Evolutionary conservation across 2,113 vertebrate species (phyloP), one percentile per base, ranked within the genome.

Genomic region (Eublepharis macularius): DNA sequence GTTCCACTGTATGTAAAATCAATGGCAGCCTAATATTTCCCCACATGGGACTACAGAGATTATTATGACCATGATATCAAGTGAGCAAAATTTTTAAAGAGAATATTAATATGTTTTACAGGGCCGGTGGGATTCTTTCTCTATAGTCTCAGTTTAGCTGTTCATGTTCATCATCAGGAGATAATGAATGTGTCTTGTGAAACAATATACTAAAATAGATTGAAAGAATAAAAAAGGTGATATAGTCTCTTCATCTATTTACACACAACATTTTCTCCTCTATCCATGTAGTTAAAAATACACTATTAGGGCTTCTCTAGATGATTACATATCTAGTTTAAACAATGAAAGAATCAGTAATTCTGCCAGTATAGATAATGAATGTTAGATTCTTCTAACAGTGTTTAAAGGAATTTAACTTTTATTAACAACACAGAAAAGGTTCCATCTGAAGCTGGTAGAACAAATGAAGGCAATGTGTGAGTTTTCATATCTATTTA

Each of bases 71-170:
- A 12, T 13, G 80, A 24, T 78, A 86, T 82, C 17, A 76, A n/a
- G 11, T 83, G 45, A 89, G 90, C 43, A 88, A 88, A 90, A 87
- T 0, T 2, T 10, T 77, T 60, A 0, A 4, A 47, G 36, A 43
- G 54, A 80, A 78, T 77, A 72, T 63, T 63, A 80, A 80, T 69
- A 29, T 47, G 66, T 81, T 78, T 84, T 57, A 76, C 24, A 34
- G 32, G 47, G 11, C 34, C 70, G 81, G 63, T 83, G 76, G 43
- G 43, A 2, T 78, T 83, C 7, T 45, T 87, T 87, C 7, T 81
- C 26, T 60, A 1, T 12, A 86, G 10, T 11, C 17, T 34, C 43
- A 3, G 86, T 2, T 39, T 84, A 54, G 4, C 77, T 81, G 24
- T 73, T 47, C 41, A 88, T 10, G 34, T 75, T 85, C 66, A 69